Evolutionary conservation across 2,797 vertebrate genomes (phyloP).

Genomic region (Limnodromus scolopaceus): DNA sequence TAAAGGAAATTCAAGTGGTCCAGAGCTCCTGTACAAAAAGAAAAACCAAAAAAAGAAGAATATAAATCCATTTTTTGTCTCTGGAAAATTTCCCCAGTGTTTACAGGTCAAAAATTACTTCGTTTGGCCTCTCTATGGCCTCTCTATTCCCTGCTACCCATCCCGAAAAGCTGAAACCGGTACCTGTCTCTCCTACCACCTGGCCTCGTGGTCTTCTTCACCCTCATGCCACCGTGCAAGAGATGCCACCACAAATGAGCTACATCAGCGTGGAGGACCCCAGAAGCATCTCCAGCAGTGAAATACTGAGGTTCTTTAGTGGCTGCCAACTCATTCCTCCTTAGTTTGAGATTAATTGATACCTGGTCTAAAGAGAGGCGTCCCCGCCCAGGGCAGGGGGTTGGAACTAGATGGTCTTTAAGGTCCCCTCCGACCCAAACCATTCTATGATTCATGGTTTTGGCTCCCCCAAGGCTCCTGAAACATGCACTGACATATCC

Average conservation of each 20-base stretch:
- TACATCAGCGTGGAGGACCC: too few species aligned
- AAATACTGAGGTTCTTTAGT: not conserved
- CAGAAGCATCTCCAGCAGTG: not conserved
- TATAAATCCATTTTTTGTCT: not conserved
- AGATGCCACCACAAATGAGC: not conserved
- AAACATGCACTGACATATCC: not conserved
- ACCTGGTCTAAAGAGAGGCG: not conserved
- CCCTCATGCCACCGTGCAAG: rapidly evolving
- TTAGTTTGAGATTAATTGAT: not conserved
- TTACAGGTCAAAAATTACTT: not conserved
- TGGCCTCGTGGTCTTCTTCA: not conserved
- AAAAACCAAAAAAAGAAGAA: not conserved
- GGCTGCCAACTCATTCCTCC: not conserved
- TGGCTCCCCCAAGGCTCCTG: not conserved
- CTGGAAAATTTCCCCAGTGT: not conserved
- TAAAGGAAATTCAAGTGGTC: not conserved
- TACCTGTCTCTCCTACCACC: not conserved
- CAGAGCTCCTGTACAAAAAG: not conserved
- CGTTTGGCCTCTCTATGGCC: too few species aligned
- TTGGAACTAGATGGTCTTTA: not conserved
- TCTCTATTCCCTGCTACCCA: not conserved
- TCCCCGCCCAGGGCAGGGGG: not conserved
- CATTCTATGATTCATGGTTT: not conserved
- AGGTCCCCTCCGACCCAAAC: not conserved
- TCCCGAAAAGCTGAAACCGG: not conserved